phyloP scores from a whole-genome alignment of 2,113 vertebrate species.

The Ariopsis seemanni region DNA sequence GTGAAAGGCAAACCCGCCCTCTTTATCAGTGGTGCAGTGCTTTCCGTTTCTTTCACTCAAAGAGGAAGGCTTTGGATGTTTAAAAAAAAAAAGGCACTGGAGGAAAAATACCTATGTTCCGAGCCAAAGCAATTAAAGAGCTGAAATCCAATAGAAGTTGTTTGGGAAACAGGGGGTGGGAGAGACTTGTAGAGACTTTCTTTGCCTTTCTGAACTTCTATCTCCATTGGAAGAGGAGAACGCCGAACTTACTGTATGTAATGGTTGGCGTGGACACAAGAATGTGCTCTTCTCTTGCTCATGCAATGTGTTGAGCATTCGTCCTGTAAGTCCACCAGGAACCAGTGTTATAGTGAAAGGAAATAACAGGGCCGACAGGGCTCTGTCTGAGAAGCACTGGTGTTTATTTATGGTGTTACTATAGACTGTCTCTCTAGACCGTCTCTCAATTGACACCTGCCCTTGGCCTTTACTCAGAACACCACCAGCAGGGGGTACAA shows the following conservation, averaged over 20 bases:
- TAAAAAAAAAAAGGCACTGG: conserved; percentile 13
- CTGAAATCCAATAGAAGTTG: conserved; percentile 47
- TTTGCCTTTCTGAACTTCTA: conserved; percentile 20
- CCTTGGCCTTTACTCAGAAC: conserved; percentile 30
- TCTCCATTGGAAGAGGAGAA: conserved; percentile 36
- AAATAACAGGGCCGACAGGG: conserved; percentile 39
- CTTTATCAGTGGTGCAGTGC: conserved; percentile 50
- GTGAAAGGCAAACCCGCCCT: conserved; percentile 16
- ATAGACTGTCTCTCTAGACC: neutral
- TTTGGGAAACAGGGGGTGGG: conserved; percentile 38
- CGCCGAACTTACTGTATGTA: conserved; percentile 32
- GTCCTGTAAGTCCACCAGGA: conserved; percentile 42
- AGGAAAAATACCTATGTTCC: conserved; percentile 16
- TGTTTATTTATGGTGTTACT: conserved; percentile 36
- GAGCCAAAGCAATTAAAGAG: conserved; percentile 55
- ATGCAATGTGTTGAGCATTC: conserved; percentile 50
- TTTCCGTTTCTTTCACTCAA: conserved; percentile 52
- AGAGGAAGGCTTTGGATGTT: conserved; percentile 41
- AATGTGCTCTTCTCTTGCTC: conserved; percentile 45
- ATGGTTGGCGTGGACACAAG: conserved; percentile 48
- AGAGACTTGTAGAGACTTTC: conserved; percentile 20
- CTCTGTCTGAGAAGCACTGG: conserved; percentile 8
- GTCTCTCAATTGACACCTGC: conserved; percentile 31
- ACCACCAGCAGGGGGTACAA: conserved; percentile 28
- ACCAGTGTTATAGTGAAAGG: conserved; percentile 35